phyloP scores from a whole-genome alignment of 1,140 invertebrate genomes.

The Ceratitis capitata region DNA sequence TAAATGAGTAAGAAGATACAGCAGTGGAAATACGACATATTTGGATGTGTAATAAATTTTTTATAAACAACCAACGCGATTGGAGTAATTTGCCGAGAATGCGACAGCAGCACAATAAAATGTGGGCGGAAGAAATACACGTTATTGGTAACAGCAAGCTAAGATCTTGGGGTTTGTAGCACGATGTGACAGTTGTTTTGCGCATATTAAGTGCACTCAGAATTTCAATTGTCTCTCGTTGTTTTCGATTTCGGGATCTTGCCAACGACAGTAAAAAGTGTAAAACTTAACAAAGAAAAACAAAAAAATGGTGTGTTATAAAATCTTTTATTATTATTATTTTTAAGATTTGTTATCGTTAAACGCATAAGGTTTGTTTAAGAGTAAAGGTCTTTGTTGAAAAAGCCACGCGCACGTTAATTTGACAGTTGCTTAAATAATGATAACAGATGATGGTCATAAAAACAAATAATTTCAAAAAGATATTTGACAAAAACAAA shows the following conservation, averaged over 20 bases:
- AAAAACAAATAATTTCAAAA: too few species aligned
- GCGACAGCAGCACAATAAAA: background rate
- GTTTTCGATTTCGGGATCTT: constrained; percentile 66
- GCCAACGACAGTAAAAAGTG: constrained; percentile 48
- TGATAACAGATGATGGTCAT: too few species aligned
- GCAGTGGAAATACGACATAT: background rate
- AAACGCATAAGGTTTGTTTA: too few species aligned
- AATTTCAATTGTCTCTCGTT: constrained; percentile 63
- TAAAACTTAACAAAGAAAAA: too few species aligned
- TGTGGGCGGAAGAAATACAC: background rate
- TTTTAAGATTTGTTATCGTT: too few species aligned
- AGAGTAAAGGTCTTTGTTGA: too few species aligned
- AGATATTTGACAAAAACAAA: too few species aligned
- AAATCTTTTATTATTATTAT: too few species aligned
- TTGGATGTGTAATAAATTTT: background rate
- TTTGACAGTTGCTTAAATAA: too few species aligned
- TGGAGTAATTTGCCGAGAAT: background rate
- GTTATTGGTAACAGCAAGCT: background rate
- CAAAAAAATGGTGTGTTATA: too few species aligned
- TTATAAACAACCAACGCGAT: background rate
- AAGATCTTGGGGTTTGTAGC: constrained; percentile 64
- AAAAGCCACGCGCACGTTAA: too few species aligned
- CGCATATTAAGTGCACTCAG: background rate
- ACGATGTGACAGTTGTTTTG: constrained; percentile 59
- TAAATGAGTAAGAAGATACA: too few species aligned